Evolutionary conservation across 2,113 vertebrate species (phyloP).

Genomic region (Cephalopholis sonnerati): DNA sequence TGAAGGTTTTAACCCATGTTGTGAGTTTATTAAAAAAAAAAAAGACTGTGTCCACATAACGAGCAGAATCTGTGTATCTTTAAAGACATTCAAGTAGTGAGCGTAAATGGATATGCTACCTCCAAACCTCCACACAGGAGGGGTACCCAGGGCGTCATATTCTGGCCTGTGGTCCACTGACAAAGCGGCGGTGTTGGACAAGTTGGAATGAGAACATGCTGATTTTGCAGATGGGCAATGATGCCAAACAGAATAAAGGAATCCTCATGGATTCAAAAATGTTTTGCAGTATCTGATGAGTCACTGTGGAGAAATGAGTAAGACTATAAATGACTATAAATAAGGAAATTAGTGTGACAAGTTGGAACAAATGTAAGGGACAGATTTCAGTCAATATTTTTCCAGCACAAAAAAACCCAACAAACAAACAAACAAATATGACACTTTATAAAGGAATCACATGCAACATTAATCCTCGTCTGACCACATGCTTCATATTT

Average conservation of each 20-base stretch:
- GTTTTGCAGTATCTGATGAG: not conserved
- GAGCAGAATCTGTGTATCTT: too few species aligned
- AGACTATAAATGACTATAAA: not conserved
- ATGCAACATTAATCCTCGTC: not conserved
- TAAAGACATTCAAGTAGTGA: too few species aligned
- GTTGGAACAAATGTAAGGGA: not conserved
- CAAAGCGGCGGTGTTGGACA: too few species aligned
- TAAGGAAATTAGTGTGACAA: not conserved
- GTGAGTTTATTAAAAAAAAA: too few species aligned
- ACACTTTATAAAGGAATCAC: not conserved
- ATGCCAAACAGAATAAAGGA: not conserved
- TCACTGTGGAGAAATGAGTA: too few species aligned
- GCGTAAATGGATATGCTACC: too few species aligned
- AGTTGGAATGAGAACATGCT: too few species aligned
- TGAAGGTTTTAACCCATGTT: too few species aligned
- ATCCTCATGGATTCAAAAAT: not conserved
- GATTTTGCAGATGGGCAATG: not conserved
- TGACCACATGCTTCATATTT: not conserved
- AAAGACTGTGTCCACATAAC: too few species aligned
- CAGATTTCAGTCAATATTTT: not conserved
- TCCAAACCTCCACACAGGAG: too few species aligned
- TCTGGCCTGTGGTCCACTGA: too few species aligned
- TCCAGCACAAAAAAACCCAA: not conserved
- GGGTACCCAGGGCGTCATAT: too few species aligned
- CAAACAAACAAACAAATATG: conserved; percentile 8